Evolutionary conservation across 2,888 invertebrate genomes (phyloP).

Genomic region (Agapetus fuscipes): DNA sequence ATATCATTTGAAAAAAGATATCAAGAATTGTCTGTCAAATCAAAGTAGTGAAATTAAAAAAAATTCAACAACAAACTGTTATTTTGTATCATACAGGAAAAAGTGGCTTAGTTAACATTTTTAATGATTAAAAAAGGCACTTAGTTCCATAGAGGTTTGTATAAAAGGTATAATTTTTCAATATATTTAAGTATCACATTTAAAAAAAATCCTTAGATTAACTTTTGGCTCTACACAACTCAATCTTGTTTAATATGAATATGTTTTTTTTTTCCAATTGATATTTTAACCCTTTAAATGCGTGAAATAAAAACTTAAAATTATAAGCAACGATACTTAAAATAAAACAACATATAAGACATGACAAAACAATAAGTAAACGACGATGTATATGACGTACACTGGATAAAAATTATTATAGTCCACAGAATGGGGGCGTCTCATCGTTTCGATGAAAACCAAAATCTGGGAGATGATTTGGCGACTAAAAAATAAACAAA

Average conservation of each 20-base stretch:
- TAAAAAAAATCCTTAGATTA: neutral
- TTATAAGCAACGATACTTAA: neutral
- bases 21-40: too few species aligned
- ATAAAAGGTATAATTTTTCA: too few species aligned
- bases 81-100: too few species aligned
- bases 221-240: neutral
- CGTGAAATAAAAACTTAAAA: neutral
- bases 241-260: neutral
- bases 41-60: too few species aligned
- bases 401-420: too few species aligned
- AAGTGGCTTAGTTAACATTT: too few species aligned
- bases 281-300: neutral
- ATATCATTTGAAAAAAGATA: too few species aligned
- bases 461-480: constrained; percentile 15
- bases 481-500: constrained; percentile 18
- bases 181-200: neutral
- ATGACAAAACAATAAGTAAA: neutral
- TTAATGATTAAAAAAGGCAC: too few species aligned
- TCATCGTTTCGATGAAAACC: constrained; percentile 21
- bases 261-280: neutral
- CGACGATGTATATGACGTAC: too few species aligned
- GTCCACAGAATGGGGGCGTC: constrained; percentile 13
- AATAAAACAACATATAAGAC: neutral
- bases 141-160: too few species aligned
- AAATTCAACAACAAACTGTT: too few species aligned